Conservation (phyloP, 2,888 invertebrate genomes). For the Steinernema scapterisci region DNA sequence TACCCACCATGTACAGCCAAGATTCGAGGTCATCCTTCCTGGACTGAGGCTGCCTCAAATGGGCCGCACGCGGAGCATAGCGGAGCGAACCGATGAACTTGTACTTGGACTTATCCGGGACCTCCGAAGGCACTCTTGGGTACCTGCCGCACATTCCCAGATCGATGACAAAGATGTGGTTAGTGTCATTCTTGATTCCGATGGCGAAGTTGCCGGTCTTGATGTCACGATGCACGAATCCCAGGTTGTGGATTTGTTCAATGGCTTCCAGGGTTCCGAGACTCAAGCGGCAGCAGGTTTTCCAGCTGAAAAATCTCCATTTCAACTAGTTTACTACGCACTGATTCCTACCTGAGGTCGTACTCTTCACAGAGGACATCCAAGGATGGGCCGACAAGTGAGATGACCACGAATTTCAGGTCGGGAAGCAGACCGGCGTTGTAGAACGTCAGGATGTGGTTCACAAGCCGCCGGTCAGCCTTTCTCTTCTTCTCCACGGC, state of each 20-base stretch:
- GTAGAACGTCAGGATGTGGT: too few species aligned
- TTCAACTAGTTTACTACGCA: too few species aligned
- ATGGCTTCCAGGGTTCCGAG: background rate
- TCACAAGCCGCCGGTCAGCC: too few species aligned
- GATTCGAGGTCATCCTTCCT: background rate
- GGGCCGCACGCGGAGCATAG: background rate
- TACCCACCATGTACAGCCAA: background rate
- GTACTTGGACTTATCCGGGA: background rate
- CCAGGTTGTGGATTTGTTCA: background rate
- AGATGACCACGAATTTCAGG: too few species aligned
- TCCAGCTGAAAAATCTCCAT: background rate
- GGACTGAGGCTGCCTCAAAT: background rate
- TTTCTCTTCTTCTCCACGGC: too few species aligned
- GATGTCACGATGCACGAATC: background rate
- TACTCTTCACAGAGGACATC: too few species aligned
- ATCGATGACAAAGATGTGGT: background rate
- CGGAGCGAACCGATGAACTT: background rate
- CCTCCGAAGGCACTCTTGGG: background rate
- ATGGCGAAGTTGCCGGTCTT: background rate
- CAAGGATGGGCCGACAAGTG: too few species aligned
- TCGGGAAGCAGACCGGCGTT: too few species aligned
- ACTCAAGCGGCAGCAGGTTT: background rate
- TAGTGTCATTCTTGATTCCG: background rate
- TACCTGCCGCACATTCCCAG: background rate
- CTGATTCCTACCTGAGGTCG: too few species aligned